These are phyloP conservation scores for Aproaerema taeniolella DNA, from an alignment of 2,888 invertebrate species.

Conservation along the genomic window DNA sequence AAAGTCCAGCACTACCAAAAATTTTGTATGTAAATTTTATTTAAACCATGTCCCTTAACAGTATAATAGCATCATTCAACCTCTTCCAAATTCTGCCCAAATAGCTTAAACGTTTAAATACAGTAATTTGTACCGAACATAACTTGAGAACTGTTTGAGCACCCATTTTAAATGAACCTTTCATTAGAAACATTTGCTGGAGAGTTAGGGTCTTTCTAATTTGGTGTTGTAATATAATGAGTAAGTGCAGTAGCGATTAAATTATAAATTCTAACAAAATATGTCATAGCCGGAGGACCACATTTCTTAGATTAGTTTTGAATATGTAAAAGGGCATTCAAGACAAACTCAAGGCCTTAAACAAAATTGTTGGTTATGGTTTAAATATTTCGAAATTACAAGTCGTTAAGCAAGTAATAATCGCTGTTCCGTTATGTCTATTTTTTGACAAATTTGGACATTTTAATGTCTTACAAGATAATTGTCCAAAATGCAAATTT, in stretches of 20 bases:
- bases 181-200: not conserved
- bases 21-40: conserved; percentile 33
- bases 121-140: conserved; percentile 41
- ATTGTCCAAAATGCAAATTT: too few species aligned
- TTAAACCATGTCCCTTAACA: conserved; percentile 30
- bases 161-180: conserved; percentile 18
- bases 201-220: conserved; percentile 7
- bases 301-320: conserved; percentile 44
- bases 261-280: conserved; percentile 43
- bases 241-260: conserved; percentile 44
- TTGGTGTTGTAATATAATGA: conserved; percentile 22
- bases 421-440: too few species aligned
- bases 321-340: conserved; percentile 43
- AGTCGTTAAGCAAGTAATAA: too few species aligned
- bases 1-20: too few species aligned
- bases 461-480: too few species aligned
- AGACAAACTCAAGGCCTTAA: conserved; percentile 28
- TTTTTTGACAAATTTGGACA: too few species aligned
- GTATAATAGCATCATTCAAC: conserved; percentile 32
- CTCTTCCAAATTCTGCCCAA: conserved; percentile 42
- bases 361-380: conserved; percentile 17
- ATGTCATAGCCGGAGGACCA: conserved; percentile 50
- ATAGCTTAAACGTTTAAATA: conserved; percentile 49
- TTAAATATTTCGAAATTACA: too few species aligned
- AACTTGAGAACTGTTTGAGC: conserved; percentile 31